Evolutionary conservation across 2,797 vertebrate species (phyloP).

Genomic region (Cercopithecus neglectus): DNA sequence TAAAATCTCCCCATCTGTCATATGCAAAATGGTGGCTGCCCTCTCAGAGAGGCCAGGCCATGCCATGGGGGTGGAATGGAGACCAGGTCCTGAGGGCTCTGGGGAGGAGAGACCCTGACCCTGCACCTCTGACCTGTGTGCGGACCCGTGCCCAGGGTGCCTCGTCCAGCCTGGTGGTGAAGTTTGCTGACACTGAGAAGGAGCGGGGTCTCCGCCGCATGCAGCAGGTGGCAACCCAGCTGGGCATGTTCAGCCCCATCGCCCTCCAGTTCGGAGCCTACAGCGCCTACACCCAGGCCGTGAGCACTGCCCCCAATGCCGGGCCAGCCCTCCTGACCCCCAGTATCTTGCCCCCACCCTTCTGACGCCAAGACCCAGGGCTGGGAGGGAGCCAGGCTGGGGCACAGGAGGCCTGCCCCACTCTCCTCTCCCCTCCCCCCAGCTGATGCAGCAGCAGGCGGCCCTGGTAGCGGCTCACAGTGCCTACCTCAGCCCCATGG

Average conservation of each 20-base stretch:
- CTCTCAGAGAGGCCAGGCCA: background rate
- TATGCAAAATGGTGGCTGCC: background rate
- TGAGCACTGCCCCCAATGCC: conserved; percentile 78
- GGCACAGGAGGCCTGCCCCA: background rate
- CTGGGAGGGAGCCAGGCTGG: background rate
- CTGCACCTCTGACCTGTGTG: background rate
- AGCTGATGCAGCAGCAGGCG: conserved; percentile 96
- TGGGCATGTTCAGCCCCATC: conserved; percentile 96
- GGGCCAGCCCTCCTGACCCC: background rate
- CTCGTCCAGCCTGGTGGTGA: conserved; percentile 96
- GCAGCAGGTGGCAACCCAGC: conserved; percentile 96
- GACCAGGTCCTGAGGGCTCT: background rate
- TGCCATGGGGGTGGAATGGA: background rate
- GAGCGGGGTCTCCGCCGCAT: conserved; percentile 93
- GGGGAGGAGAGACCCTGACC: background rate
- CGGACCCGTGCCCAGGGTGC: conserved; percentile 87
- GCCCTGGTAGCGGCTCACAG: conserved; percentile 94
- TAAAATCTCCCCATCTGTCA: background rate
- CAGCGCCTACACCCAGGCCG: conserved; percentile 96
- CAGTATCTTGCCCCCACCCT: background rate
- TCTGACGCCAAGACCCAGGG: background rate
- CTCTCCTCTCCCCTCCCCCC: conserved; percentile 36
- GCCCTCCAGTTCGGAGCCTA: conserved; percentile 95
- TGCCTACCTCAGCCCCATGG: conserved; percentile 97
- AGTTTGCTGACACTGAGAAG: conserved; percentile 97